Base-by-base conservation (phyloP, 2,797 vertebrate genomes). In the Takifugu rubripes region DNA sequence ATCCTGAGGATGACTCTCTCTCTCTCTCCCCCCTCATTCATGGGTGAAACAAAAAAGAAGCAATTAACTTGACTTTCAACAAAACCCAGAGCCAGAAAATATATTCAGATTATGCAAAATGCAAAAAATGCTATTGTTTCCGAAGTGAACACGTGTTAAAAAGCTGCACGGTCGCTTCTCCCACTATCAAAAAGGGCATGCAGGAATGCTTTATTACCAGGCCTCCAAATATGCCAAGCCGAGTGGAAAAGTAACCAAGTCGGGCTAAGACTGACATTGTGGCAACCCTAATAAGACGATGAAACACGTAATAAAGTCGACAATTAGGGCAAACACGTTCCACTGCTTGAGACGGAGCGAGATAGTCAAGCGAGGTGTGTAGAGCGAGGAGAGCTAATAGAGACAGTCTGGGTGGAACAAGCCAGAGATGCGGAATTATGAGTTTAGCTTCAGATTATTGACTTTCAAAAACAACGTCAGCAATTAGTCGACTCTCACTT, bases 91-190 rank as follows among this genome's bases (percentile, higher is more conserved):
- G 85, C 88, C 90, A 91, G 86, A 91, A 92, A 92, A 93, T 93
- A 88, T 91, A 92, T 91, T 92, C 90, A 89, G 82, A 91, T 92
- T 92, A 93, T 93, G 90, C 90, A 91, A 90, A 92, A 91, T 66
- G 81, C 74, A 82, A 78, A 81, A 83, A 86, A 84, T 51, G 68
- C 89, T 89, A 90, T 92, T 92, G 90, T 92, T 92, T 92, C 91
- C 91, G 90, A 91, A 90, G 87, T 81, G 88, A 91, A 91, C 89
- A 89, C 59, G 79, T 91, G 91, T 92, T 89, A 79, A 84, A 86
- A 84, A 87, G 87, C 84, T 84, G 50, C 81, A 85, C 68, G 80
- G 80, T 75, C 26, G 48, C 74, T 77, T 85, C 69, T 80, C 75
- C 75, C 72, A 58, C 88, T 85, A 89, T 90, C 87, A 84, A 74